Conservation (phyloP, 2,113 vertebrate genomes). For the Shinisaurus crocodilurus region DNA sequence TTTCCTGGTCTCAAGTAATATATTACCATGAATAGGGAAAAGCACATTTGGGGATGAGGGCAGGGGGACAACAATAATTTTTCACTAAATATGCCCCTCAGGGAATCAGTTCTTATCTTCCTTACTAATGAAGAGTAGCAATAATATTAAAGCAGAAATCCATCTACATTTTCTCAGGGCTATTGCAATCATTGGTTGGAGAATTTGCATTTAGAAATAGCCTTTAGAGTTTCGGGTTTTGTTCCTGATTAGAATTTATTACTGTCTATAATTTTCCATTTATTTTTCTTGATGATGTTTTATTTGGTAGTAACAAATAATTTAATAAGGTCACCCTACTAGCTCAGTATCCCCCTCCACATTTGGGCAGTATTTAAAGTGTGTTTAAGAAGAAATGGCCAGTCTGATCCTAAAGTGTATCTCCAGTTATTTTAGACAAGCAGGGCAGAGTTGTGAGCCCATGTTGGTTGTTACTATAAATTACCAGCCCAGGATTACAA, state of each 20-base stretch:
- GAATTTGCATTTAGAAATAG: neutral
- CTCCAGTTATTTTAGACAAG: neutral
- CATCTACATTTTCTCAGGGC: neutral
- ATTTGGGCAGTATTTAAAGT: neutral
- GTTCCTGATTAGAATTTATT: neutral
- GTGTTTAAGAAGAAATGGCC: neutral
- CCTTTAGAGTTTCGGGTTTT: neutral
- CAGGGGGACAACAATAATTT: slow-evolving; percentile 1
- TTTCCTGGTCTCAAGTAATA: slow-evolving; percentile 35
- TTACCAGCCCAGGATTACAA: neutral
- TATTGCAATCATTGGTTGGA: neutral
- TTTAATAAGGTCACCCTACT: neutral
- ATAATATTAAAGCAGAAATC: slow-evolving; percentile 12
- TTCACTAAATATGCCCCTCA: neutral
- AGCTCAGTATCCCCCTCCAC: neutral
- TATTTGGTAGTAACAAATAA: neutral
- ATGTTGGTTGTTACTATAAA: neutral
- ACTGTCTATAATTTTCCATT: neutral
- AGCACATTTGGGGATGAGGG: neutral
- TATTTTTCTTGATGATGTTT: neutral
- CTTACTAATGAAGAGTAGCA: neutral
- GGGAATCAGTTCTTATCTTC: neutral
- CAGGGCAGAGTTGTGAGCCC: neutral
- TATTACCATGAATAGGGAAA: slow-evolving; percentile 31
- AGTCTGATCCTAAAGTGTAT: neutral